Conservation (phyloP, 1,140 invertebrate genomes). For the Melitaea cinxia region DNA sequence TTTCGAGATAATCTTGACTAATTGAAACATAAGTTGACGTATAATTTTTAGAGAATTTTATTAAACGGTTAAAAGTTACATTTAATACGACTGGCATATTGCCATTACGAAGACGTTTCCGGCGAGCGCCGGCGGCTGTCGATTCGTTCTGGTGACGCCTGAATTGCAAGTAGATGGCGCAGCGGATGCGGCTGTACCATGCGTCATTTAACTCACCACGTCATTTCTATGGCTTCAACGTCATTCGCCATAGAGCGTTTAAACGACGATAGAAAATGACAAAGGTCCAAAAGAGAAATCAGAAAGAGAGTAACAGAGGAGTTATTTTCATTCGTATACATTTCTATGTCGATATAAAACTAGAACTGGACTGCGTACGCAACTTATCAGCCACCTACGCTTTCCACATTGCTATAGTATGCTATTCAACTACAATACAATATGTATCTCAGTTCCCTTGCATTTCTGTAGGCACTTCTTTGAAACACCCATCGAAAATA, state of each 20-base stretch:
- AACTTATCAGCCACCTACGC: constrained; percentile 70
- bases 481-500: not conserved
- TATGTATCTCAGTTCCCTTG: constrained; percentile 4
- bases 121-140: constrained; percentile 55
- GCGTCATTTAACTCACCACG: constrained; percentile 54
- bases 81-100: constrained; percentile 64
- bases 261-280: constrained; percentile 14
- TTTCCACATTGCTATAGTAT: constrained; percentile 49
- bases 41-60: constrained; percentile 41
- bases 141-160: constrained; percentile 64
- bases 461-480: not conserved
- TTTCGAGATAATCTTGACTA: constrained; percentile 41
- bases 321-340: constrained; percentile 58
- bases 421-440: constrained; percentile 14
- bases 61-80: constrained; percentile 56
- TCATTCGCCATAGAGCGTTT: constrained; percentile 17
- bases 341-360: constrained; percentile 62
- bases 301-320: constrained; percentile 48
- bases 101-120: constrained; percentile 68
- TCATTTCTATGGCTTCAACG: constrained; percentile 38
- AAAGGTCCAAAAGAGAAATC: constrained; percentile 29
- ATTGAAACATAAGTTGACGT: constrained; percentile 32
- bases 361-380: constrained; percentile 58
- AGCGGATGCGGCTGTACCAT: constrained; percentile 53
- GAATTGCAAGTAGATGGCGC: constrained; percentile 56